Conservation (phyloP, 2,888 invertebrate genomes). For the Patella caerulea region DNA sequence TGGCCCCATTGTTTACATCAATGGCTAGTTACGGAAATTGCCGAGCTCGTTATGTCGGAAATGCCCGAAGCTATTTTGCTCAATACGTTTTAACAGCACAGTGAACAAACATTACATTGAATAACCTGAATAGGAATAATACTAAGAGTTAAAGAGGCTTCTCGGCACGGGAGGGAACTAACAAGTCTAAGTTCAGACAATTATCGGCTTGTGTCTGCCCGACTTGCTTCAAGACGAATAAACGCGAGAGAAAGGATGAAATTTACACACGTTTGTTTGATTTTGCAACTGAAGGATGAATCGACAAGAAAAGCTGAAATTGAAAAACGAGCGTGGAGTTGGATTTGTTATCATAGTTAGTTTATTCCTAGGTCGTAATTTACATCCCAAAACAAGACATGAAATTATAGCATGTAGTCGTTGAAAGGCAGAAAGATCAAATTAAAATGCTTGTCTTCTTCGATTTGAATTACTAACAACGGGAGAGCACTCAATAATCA, state of each 20-base stretch:
- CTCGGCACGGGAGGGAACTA: too few relatives aligned
- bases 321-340: constrained; percentile 16
- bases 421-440: constrained; percentile 23
- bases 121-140: constrained; percentile 3
- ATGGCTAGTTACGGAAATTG: constrained; percentile 2
- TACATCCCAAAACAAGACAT: constrained; percentile 23
- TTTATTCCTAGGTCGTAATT: constrained; percentile 23
- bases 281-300: background rate
- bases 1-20: constrained; percentile 4
- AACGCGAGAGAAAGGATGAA: too few relatives aligned
- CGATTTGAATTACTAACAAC: constrained; percentile 26
- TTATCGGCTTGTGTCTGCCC: too few relatives aligned
- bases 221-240: too few relatives aligned
- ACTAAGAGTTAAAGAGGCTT: background rate
- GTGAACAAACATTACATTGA: background rate
- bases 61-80: constrained; percentile 7
- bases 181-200: too few relatives aligned
- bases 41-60: constrained; percentile 11
- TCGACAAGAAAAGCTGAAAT: constrained; percentile 12
- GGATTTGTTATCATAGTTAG: constrained; percentile 16
- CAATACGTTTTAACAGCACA: constrained; percentile 6
- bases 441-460: constrained; percentile 35
- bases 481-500: constrained; percentile 23
- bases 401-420: constrained; percentile 23
- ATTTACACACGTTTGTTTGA: background rate